Conservation (phyloP, 2,113 vertebrate genomes). For the Carassius auratus region DNA sequence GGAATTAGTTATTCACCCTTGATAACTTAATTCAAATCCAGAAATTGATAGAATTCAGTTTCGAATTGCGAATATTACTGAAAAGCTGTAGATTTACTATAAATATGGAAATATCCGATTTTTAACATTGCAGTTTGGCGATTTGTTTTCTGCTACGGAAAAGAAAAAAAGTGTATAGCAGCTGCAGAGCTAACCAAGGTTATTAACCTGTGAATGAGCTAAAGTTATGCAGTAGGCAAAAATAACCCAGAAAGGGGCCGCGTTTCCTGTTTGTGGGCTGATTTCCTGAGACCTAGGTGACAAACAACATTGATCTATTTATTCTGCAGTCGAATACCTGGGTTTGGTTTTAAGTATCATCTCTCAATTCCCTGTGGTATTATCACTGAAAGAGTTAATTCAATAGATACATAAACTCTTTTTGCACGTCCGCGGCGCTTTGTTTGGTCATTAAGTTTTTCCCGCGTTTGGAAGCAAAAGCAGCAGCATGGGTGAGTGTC, state of each 20-base stretch:
- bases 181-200: too few species aligned
- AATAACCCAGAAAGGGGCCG: neutral
- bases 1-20: neutral
- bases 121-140: neutral
- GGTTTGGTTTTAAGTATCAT: neutral
- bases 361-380: neutral
- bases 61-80: neutral
- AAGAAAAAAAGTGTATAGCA: neutral
- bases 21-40: neutral
- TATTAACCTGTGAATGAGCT: neutral
- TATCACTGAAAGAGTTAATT: neutral
- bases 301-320: neutral
- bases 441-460: neutral
- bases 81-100: neutral
- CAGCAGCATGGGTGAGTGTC: slow-evolving; percentile 7
- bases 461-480: neutral
- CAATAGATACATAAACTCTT: neutral
- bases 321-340: neutral
- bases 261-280: neutral
- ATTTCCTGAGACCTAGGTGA: neutral
- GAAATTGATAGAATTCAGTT: neutral
- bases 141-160: neutral
- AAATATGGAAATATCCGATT: too few species aligned
- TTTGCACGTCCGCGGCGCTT: neutral
- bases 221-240: neutral